Conservation (phyloP, 2,113 vertebrate genomes). For the Brachypteracias leptosomus region DNA sequence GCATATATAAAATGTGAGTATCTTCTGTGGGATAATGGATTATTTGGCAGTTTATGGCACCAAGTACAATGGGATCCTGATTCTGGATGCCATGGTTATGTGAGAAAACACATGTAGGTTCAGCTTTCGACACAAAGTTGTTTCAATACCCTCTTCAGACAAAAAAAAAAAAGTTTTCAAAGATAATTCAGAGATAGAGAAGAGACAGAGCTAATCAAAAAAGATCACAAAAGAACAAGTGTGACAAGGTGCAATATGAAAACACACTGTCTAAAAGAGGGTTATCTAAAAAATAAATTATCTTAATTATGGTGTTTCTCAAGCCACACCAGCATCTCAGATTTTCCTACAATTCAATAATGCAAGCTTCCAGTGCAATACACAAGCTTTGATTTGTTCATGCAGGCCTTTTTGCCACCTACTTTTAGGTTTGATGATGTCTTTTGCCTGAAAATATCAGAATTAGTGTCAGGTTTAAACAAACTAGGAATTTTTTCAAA, state of each 20-base stretch:
- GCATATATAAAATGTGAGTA: not conserved
- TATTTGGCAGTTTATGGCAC: rapidly evolving
- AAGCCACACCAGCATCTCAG: not conserved
- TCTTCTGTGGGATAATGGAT: not conserved
- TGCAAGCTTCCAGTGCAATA: not conserved
- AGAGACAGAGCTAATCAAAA: not conserved
- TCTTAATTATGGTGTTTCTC: not conserved
- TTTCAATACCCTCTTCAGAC: not conserved
- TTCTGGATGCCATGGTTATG: not conserved
- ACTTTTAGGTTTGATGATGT: not conserved
- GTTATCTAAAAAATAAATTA: not conserved
- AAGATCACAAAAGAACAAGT: not conserved
- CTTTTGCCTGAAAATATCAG: not conserved
- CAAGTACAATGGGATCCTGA: not conserved
- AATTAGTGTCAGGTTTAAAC: not conserved
- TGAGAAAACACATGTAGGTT: rapidly evolving
- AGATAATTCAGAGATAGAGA: not conserved
- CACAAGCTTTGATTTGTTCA: not conserved
- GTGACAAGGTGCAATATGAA: not conserved
- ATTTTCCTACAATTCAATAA: not conserved
- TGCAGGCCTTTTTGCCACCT: not conserved
- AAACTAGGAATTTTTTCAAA: not conserved
- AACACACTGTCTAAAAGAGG: not conserved
- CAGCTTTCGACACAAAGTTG: not conserved
- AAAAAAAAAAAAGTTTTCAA: not conserved